These are phyloP conservation scores for Scaeva pyrastri DNA, from an alignment of 2,888 invertebrate genomes.

Conservation along the genomic window DNA sequence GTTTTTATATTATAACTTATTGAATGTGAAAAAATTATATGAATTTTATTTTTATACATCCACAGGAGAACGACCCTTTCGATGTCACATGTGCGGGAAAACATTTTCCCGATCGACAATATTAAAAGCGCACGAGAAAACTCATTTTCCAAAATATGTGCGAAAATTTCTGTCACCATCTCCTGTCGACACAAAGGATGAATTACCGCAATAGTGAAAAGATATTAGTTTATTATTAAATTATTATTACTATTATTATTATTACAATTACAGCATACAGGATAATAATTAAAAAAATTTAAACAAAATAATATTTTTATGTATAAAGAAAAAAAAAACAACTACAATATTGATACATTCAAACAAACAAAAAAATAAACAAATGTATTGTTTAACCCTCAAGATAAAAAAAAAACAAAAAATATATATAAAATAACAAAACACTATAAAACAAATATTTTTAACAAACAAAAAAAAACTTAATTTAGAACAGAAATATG, in stretches of 20 bases:
- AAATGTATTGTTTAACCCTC: constrained; percentile 68
- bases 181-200: constrained; percentile 93
- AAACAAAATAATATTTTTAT: constrained; percentile 77
- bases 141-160: constrained; percentile 96
- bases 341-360: constrained; percentile 75
- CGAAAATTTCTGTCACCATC: constrained; percentile 95
- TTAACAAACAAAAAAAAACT: constrained; percentile 43
- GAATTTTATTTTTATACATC: neutral
- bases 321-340: constrained; percentile 69
- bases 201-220: constrained; percentile 89
- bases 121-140: constrained; percentile 96
- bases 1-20: neutral
- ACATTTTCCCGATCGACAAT: constrained; percentile 96
- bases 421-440: constrained; percentile 46
- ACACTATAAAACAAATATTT: constrained; percentile 65
- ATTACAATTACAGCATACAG: constrained; percentile 81
- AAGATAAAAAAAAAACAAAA: constrained; percentile 45
- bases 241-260: constrained; percentile 84
- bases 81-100: constrained; percentile 94
- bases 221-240: constrained; percentile 84
- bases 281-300: constrained; percentile 79
- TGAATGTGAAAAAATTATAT: neutral
- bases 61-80: constrained; percentile 92
- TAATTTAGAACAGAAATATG: constrained; percentile 23
- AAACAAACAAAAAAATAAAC: constrained; percentile 61